phyloP scores from a whole-genome alignment of 2,113 vertebrate genomes.

The Colinus virginianus region DNA sequence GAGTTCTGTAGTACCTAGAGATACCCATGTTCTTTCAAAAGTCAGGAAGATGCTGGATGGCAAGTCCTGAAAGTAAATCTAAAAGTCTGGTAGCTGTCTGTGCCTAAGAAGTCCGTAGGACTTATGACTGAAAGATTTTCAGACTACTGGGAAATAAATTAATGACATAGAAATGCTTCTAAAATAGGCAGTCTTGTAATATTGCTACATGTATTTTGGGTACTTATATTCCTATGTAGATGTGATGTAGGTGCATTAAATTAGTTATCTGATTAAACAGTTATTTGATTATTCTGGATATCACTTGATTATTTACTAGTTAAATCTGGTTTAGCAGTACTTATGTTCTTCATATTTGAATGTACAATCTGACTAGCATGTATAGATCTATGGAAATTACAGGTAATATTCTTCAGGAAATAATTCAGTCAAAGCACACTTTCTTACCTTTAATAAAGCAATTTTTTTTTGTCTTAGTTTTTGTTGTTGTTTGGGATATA shows the following conservation, averaged over 20 bases:
- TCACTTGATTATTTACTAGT: background rate
- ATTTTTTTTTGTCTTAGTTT: background rate
- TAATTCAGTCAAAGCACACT: background rate
- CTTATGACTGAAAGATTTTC: background rate
- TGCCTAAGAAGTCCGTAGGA: background rate
- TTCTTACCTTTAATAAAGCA: background rate
- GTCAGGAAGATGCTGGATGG: background rate
- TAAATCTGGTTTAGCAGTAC: background rate
- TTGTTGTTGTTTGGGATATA: background rate
- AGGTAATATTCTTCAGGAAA: background rate
- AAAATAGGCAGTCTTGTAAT: background rate
- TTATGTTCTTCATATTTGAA: background rate
- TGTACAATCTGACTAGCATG: background rate
- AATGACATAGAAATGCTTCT: background rate
- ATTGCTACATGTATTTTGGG: background rate
- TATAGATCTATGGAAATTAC: background rate
- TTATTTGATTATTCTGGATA: background rate
- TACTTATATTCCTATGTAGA: rapidly evolving
- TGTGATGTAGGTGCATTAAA: background rate
- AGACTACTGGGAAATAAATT: background rate
- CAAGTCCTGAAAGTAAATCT: background rate
- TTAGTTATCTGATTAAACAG: background rate
- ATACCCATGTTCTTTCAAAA: background rate
- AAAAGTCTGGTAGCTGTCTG: background rate
- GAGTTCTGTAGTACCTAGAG: background rate